Percentiles rank a stretch among this genome's conserved stretches.
phyloP scores from a whole-genome alignment of 2,888 invertebrate species.

The Ecdyonurus torrentis region DNA sequence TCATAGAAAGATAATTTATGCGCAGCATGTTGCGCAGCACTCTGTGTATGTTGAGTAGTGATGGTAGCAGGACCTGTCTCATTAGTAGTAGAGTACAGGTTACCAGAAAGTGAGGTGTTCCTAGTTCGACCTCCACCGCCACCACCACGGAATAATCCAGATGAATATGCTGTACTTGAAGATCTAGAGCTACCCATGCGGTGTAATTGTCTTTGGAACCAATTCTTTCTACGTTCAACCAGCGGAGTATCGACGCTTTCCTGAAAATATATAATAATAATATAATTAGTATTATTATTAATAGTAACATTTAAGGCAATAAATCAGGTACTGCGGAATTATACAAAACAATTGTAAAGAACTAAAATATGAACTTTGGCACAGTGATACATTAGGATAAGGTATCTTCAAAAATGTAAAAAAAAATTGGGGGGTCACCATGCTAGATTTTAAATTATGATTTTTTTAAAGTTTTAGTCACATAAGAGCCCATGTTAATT shows the following conservation, averaged over 20 bases:
- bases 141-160: slow-evolving; percentile 45
- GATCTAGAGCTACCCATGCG: slow-evolving; percentile 74
- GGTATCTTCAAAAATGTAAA: no score
- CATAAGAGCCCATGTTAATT: no score
- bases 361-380: no score
- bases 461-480: no score
- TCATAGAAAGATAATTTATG: slow-evolving; percentile 72
- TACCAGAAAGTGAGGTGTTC: not conserved
- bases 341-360: not conserved
- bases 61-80: slow-evolving; percentile 3
- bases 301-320: no score
- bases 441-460: no score
- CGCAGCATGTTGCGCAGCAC: slow-evolving; percentile 15
- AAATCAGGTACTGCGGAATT: not conserved
- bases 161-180: slow-evolving; percentile 71
- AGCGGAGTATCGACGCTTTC: slow-evolving; percentile 82
- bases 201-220: slow-evolving; percentile 74
- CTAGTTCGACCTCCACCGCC: not conserved
- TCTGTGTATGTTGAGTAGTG: slow-evolving; percentile 1
- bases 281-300: no score
- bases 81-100: slow-evolving; percentile 5
- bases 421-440: no score
- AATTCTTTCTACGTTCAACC: slow-evolving; percentile 69
- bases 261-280: slow-evolving; percentile 28
- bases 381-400: no score